Evolutionary conservation across 53 echinoderm and acorn worm genomes (phyloP).

Genomic region (Paracentrotus lividus): DNA sequence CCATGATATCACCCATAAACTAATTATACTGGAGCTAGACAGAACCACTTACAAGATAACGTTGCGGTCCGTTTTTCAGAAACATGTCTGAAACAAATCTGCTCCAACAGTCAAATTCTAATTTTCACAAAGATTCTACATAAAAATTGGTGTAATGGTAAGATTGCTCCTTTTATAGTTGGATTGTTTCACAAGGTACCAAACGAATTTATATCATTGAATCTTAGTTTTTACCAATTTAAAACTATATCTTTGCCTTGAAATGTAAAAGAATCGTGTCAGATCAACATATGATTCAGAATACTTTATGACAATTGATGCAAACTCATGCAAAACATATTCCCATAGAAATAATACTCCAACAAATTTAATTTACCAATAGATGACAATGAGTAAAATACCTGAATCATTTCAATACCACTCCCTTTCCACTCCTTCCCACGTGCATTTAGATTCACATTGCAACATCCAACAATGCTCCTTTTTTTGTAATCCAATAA

Average conservation of each 20-base stretch:
- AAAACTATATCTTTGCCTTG: no score
- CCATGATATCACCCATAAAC: conserved; percentile 29
- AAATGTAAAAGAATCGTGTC: no score
- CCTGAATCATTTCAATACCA: background rate
- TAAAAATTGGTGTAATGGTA: no score
- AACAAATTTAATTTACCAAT: background rate
- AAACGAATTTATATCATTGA: no score
- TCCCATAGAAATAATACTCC: background rate
- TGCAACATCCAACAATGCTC: background rate
- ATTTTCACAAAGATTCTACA: no score
- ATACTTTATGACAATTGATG: background rate
- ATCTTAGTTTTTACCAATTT: no score
- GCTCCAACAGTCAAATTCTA: no score
- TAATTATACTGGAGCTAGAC: background rate
- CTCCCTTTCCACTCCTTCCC: conserved; percentile 20
- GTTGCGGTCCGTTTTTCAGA: background rate
- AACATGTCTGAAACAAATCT: background rate
- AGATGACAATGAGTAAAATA: background rate
- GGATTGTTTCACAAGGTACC: no score
- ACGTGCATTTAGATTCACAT: background rate
- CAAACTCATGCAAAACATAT: background rate
- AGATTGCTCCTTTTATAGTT: no score
- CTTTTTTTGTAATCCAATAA: background rate
- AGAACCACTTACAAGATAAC: background rate
- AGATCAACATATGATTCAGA: no score